Evolutionary conservation across 2,888 invertebrate genomes (phyloP).

Genomic region (Trachelus stipa): DNA sequence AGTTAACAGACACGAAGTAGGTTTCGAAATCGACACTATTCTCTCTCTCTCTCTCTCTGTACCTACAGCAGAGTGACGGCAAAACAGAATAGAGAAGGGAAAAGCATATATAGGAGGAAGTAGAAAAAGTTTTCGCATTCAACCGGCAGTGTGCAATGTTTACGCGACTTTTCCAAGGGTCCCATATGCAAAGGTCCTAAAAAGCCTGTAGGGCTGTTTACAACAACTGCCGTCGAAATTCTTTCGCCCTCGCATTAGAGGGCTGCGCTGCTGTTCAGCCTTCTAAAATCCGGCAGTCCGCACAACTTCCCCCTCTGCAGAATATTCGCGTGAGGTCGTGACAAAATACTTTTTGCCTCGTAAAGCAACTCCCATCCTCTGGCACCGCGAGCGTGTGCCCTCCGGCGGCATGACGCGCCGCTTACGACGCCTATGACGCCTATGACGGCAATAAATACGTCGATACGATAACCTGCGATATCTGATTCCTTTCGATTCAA

Average conservation of each 20-base stretch:
- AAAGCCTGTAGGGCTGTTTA: conserved; percentile 32
- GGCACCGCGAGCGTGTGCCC: conserved; percentile 22
- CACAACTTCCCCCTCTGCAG: background rate
- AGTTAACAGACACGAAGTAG: too few species aligned
- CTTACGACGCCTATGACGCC: background rate
- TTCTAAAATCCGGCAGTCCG: too few species aligned
- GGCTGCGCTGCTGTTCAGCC: background rate
- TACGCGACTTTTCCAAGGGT: too few species aligned
- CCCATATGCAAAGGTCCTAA: conserved; percentile 27
- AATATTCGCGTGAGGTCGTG: conserved; percentile 25
- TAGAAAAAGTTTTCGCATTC: too few species aligned
- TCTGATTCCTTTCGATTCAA: conserved; percentile 30
- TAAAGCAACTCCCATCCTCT: conserved; percentile 41
- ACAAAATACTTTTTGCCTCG: conserved; percentile 47
- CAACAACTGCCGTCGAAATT: conserved; percentile 35
- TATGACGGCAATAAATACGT: conserved; percentile 38
- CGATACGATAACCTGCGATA: conserved; percentile 38
- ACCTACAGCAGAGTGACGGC: too few species aligned
- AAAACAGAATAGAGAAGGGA: too few species aligned
- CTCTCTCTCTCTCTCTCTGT: too few species aligned
- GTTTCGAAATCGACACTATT: too few species aligned
- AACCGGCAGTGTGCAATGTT: too few species aligned
- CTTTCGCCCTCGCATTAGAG: conserved; percentile 6
- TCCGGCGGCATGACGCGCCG: too few species aligned
- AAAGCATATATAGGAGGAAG: too few species aligned